Conservation (phyloP, 2,888 invertebrate species). For the Parnassius glacialis region DNA sequence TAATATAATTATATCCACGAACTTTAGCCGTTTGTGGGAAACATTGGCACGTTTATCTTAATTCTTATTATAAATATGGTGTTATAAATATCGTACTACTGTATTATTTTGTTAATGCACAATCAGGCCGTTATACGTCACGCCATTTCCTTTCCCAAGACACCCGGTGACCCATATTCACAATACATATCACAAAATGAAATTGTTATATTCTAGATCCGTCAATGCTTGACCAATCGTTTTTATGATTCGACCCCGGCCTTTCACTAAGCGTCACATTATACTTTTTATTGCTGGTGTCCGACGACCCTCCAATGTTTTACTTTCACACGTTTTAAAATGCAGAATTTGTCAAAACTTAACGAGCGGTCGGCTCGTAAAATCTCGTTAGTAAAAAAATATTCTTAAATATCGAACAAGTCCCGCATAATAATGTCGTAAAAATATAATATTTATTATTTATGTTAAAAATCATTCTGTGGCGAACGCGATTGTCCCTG, state of each 20-base stretch:
- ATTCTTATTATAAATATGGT: no score
- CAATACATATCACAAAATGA: constrained; percentile 49
- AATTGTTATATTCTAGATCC: constrained; percentile 55
- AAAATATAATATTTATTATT: constrained; percentile 69
- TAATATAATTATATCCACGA: no score
- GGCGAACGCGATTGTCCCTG: constrained; percentile 29
- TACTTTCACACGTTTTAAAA: constrained; percentile 77
- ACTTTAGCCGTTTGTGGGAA: no score
- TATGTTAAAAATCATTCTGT: constrained; percentile 47
- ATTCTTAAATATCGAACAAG: constrained; percentile 43
- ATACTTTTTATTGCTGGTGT: constrained; percentile 54
- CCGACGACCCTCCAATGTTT: constrained; percentile 61
- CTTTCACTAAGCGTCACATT: constrained; percentile 48
- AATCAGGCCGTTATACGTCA: constrained; percentile 25
- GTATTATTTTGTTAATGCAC: background rate
- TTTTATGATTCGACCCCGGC: constrained; percentile 62
- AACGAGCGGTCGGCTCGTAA: constrained; percentile 67
- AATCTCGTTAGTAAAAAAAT: constrained; percentile 54
- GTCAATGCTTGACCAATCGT: constrained; percentile 74
- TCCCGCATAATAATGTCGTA: constrained; percentile 72
- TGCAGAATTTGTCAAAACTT: constrained; percentile 58
- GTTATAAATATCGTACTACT: no score
- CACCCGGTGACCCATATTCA: constrained; percentile 68
- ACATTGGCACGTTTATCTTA: no score
- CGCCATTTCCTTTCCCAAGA: constrained; percentile 71